Percentiles rank a stretch among this genome's conserved stretches.
Evolutionary conservation across 2,888 invertebrate genomes (phyloP).

Genomic region (Apamea crenata): DNA sequence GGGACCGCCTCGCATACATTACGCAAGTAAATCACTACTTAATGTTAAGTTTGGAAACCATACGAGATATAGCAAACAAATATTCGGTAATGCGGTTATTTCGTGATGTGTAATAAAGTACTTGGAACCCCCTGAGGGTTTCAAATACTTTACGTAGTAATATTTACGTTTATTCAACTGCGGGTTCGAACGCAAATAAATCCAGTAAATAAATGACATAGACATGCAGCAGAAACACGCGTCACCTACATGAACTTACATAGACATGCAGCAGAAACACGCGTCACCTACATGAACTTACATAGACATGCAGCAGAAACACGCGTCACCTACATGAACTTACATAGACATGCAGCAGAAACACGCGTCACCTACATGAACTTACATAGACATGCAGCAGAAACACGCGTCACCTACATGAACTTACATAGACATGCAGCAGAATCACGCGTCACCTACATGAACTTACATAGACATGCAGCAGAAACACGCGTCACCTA

Average conservation of each 20-base stretch:
- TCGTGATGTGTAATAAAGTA: neutral
- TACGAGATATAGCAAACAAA: slow-evolving; percentile 11
- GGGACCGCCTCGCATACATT: slow-evolving; percentile 47
- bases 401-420: too few species aligned
- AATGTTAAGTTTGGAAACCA: slow-evolving; percentile 32
- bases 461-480: too few species aligned
- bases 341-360: neutral
- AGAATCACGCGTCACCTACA: too few species aligned
- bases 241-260: neutral
- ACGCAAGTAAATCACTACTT: slow-evolving; percentile 55
- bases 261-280: neutral
- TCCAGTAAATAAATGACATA: too few species aligned
- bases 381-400: too few species aligned
- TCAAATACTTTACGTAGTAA: neutral
- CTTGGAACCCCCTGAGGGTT: neutral
- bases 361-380: neutral
- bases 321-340: neutral
- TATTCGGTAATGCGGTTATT: slow-evolving; percentile 11
- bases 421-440: too few species aligned
- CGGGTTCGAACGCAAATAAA: neutral
- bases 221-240: neutral
- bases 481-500: too few species aligned
- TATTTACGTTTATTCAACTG: neutral
- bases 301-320: neutral
- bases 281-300: neutral